Percentiles rank a stretch among this genome's conserved stretches.
phyloP scores from a whole-genome alignment of 2,797 vertebrate genomes.

The Perodicticus potto region DNA sequence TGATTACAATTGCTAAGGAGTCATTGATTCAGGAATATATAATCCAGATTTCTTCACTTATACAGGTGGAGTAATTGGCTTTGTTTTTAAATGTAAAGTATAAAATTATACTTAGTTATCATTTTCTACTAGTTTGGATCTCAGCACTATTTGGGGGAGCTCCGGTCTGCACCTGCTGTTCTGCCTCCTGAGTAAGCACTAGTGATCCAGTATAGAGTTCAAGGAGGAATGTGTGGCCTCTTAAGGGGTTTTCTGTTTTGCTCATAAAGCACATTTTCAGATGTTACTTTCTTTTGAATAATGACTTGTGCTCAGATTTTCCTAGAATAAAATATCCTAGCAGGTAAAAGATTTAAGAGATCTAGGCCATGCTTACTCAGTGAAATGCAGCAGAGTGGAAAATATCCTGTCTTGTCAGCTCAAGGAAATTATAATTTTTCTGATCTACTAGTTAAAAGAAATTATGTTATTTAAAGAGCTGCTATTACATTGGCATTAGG shows the following conservation, averaged over 20 bases:
- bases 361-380: constrained; percentile 74
- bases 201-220: not conserved
- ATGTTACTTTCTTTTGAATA: constrained; percentile 73
- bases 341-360: constrained; percentile 74
- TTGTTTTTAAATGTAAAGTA: constrained; percentile 45
- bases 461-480: constrained; percentile 57
- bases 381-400: constrained; percentile 73
- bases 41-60: constrained; percentile 6
- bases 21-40: constrained; percentile 24
- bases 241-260: constrained; percentile 68
- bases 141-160: not conserved
- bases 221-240: constrained; percentile 49
- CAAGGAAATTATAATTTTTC: constrained; percentile 58
- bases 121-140: not conserved
- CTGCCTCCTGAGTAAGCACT: not conserved
- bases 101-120: not conserved
- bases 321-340: constrained; percentile 66
- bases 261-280: constrained; percentile 67
- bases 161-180: constrained; percentile 2
- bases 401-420: constrained; percentile 54
- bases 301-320: constrained; percentile 72
- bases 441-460: constrained; percentile 66
- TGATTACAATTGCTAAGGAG: not conserved
- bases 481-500: not conserved
- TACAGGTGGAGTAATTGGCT: not conserved